Base-by-base conservation (phyloP, 2,113 vertebrate genomes). In the Centropristis striata region DNA sequence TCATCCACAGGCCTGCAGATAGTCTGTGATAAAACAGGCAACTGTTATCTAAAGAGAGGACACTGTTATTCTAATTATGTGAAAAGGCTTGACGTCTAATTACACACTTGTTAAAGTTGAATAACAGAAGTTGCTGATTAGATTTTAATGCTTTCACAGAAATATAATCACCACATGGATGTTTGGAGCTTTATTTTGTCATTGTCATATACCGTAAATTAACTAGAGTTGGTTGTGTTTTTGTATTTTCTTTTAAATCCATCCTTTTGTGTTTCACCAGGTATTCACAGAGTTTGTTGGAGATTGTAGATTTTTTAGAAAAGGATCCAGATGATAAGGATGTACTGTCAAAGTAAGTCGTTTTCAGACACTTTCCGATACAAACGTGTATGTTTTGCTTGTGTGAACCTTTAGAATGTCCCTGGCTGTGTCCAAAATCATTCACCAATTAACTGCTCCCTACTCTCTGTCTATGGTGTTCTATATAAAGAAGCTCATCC, bases 271-370 rank as follows among this genome's bases (percentile, higher is more conserved):
- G 11, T 81, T n/a, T 72, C 23, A 10, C 61, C 85, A 96, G 95
- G 95, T 96, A 96, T 87, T 94, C 94, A 15, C 97, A 97, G 91
- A 99, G 98, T 86, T 91, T 99, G 75, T 93, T 95, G 93, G 98
- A 99, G 53, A 86, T 99, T 51, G 91, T 99, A 60, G 97, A 99
- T 39, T 99, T 99, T 86, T 92, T 97, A 83, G 97, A 97, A 71
- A 96, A 95, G 89, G 96, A 93, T 66, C 95, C 97, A 61, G 94
- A 98, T 28, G 95, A 99, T 86, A 96, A 97, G 68, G 96, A 96
- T 67, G 92, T 95, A 67, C 90, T 99, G 71, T 95, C 93, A 69
- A 96, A 94, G 98, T 99, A 96, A 96, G 97, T 61, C 16, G 1
- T 60, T 39, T 2, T n/a, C 2, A 41, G 2, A 60, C 20, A 23